Percentiles rank a stretch among this genome's conserved stretches.
phyloP scores from a whole-genome alignment of 2,888 invertebrate genomes.

The Drosophila paracracens region DNA sequence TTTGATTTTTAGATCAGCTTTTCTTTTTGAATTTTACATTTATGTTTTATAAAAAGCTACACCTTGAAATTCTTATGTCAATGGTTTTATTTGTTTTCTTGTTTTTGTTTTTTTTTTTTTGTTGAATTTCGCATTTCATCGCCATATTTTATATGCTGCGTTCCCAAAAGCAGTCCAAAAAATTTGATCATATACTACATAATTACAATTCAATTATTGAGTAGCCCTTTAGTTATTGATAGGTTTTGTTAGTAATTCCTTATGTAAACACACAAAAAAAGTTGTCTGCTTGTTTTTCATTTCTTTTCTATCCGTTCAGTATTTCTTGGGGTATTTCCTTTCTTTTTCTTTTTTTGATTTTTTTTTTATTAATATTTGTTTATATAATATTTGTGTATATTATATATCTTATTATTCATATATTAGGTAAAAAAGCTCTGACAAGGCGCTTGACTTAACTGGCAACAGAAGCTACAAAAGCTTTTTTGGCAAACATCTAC shows the following conservation, averaged over 20 bases:
- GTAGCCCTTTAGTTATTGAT: conserved; percentile 39
- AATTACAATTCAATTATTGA: conserved; percentile 44
- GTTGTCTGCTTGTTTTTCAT: conserved; percentile 8
- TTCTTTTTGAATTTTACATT: conserved; percentile 24
- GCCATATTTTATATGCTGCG: conserved; percentile 63
- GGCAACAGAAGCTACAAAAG: conserved; percentile 76
- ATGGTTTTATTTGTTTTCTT: conserved; percentile 6
- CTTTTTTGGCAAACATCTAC: conserved; percentile 66
- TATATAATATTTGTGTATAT: conserved; percentile 50
- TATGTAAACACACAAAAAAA: conserved; percentile 48
- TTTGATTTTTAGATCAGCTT: conserved; percentile 19
- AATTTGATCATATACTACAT: conserved; percentile 41
- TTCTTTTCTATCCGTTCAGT: conserved; percentile 6
- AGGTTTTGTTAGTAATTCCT: conserved; percentile 22
- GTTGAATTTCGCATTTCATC: conserved; percentile 26
- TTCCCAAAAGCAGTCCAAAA: conserved; percentile 47
- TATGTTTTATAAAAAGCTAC: conserved; percentile 65
- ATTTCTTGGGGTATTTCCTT: conserved; percentile 3
- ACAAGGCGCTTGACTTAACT: conserved; percentile 73
- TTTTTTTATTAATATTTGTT: conserved; percentile 28
- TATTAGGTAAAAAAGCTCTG: conserved; percentile 71
- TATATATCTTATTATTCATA: conserved; percentile 18
- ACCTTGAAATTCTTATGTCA: conserved; percentile 42
- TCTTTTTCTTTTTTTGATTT: conserved; percentile 8
- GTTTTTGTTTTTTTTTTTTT: conserved; percentile 5